These are phyloP conservation scores for Lutjanus erythropterus DNA, from an alignment of 2,113 vertebrate species.

Conservation along the genomic window DNA sequence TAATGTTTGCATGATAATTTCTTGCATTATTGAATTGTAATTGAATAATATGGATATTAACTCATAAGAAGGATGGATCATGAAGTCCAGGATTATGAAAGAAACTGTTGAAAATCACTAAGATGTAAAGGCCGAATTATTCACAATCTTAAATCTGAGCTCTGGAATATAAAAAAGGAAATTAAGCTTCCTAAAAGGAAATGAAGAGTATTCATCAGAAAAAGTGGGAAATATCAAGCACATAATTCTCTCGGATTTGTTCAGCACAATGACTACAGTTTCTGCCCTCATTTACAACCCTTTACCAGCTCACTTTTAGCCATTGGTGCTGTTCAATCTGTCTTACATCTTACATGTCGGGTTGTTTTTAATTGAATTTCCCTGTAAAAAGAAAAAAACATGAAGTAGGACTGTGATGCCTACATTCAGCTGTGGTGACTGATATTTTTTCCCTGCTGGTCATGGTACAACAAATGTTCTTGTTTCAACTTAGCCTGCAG, in stretches of 20 bases:
- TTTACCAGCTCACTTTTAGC: constrained; percentile 26
- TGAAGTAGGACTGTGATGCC: neutral
- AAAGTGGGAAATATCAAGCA: constrained; percentile 20
- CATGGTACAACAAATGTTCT: no score
- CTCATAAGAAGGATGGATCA: neutral
- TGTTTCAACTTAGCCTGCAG: constrained; percentile 16
- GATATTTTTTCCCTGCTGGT: constrained; percentile 20
- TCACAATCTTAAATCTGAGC: constrained; percentile 25
- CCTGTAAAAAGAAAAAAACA: constrained; percentile 10
- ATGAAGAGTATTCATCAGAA: constrained; percentile 29
- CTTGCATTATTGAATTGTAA: constrained; percentile 59
- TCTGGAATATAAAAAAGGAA: constrained; percentile 12
- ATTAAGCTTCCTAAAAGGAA: constrained; percentile 44
- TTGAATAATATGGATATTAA: constrained; percentile 41
- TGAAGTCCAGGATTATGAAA: constrained; percentile 6
- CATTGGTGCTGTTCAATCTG: constrained; percentile 9
- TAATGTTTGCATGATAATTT: constrained; percentile 70
- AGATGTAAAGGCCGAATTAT: neutral
- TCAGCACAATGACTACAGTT: neutral
- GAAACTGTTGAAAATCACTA: constrained; percentile 15
- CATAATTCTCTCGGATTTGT: constrained; percentile 25
- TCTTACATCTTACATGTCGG: constrained; percentile 28
- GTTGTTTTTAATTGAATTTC: constrained; percentile 23
- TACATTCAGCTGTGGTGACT: constrained; percentile 11
- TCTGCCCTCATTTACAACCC: neutral